Evolutionary conservation across 2,888 invertebrate species (phyloP).

Genomic region (Sclerodermus sp.): DNA sequence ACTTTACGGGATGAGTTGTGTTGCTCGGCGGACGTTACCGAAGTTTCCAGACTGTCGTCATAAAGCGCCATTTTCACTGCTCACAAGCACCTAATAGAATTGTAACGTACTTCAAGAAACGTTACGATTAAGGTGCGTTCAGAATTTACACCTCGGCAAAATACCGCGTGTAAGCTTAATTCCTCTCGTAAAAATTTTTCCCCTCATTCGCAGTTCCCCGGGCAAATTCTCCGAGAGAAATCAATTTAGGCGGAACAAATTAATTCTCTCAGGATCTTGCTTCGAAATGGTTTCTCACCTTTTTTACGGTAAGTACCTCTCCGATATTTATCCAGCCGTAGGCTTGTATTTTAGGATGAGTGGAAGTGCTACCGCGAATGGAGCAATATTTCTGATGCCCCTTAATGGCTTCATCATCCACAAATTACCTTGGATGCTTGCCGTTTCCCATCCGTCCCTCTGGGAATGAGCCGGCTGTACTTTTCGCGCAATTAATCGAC

Average conservation of each 20-base stretch:
- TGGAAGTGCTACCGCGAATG: constrained; percentile 7
- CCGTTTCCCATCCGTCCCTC: constrained; percentile 5
- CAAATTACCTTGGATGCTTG: constrained; percentile 19
- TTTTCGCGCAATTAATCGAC: constrained; percentile 26
- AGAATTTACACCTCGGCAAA: too few relatives aligned
- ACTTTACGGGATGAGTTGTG: constrained; percentile 28
- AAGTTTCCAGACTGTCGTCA: constrained; percentile 36
- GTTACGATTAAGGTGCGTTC: constrained; percentile 25
- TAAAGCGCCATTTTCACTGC: constrained; percentile 32
- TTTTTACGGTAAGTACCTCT: too few relatives aligned
- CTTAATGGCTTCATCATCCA: constrained; percentile 26
- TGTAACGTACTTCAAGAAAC: constrained; percentile 20
- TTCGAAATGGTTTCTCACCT: too few relatives aligned
- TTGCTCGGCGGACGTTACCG: constrained; percentile 22
- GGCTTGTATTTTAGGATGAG: too few relatives aligned
- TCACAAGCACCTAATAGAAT: constrained; percentile 31
- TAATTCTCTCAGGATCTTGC: too few relatives aligned
- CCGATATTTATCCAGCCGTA: too few relatives aligned
- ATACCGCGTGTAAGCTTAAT: too few relatives aligned
- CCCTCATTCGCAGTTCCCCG: too few relatives aligned
- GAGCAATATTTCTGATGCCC: constrained; percentile 15
- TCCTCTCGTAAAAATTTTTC: too few relatives aligned
- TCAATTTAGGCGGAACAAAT: too few relatives aligned
- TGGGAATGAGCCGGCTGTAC: constrained; percentile 16
- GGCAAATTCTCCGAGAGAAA: too few relatives aligned